These are phyloP conservation scores for Antheraea mylitta DNA, from an alignment of 1,140 invertebrate genomes.

Conservation along the genomic window DNA sequence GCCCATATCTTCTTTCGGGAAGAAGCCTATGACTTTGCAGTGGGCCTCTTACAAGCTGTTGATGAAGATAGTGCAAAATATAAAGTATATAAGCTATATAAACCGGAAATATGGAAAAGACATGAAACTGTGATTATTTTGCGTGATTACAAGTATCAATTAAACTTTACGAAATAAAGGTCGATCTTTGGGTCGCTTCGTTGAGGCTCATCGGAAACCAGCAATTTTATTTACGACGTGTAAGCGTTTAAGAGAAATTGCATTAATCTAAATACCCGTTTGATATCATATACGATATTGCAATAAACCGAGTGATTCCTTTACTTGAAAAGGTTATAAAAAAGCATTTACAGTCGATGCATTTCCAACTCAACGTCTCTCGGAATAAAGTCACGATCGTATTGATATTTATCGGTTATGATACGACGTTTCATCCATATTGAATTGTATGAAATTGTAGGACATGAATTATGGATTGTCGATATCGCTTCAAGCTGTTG, in stretches of 20 bases:
- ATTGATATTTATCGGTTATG: constrained; percentile 26
- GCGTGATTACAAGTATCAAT: constrained; percentile 49
- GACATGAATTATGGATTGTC: constrained; percentile 79
- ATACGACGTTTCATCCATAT: constrained; percentile 39
- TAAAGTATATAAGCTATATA: background rate
- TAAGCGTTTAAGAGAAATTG: constrained; percentile 78
- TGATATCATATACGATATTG: constrained; percentile 75
- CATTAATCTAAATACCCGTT: constrained; percentile 77
- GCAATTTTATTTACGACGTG: constrained; percentile 78
- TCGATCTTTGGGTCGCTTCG: constrained; percentile 44
- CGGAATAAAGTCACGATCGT: constrained; percentile 49
- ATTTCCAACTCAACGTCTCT: constrained; percentile 35
- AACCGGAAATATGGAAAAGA: background rate
- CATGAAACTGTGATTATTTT: constrained; percentile 23
- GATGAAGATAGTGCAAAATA: too few species aligned
- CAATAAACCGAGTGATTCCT: constrained; percentile 60
- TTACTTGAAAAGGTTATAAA: constrained; percentile 21
- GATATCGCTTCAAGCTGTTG: constrained; percentile 78
- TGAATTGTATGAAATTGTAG: constrained; percentile 74
- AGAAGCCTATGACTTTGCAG: too few species aligned
- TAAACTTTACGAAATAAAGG: constrained; percentile 50
- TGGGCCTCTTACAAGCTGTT: too few species aligned
- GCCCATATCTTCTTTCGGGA: too few species aligned
- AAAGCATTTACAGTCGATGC: constrained; percentile 17
- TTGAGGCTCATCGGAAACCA: constrained; percentile 49